A percentile compares a stretch with the other conserved stretches of the same genome.
Conservation (phyloP, 1,140 invertebrate species). For the Drosophila suzukii region DNA sequence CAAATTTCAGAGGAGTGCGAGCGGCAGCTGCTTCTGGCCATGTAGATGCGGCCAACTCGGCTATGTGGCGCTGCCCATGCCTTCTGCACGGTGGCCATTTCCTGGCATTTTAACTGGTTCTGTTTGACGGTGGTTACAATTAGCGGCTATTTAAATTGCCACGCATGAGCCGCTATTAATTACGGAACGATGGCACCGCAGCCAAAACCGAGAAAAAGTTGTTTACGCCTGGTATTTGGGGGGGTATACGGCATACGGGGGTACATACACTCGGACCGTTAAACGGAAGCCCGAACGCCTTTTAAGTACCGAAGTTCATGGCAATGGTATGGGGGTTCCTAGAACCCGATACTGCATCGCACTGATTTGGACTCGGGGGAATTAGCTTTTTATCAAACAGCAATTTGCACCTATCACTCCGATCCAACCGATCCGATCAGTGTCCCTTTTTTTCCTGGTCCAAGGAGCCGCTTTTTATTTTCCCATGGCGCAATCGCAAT, state of each 20-base stretch:
- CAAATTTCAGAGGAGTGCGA: constrained; percentile 60
- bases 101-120: constrained; percentile 63
- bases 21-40: constrained; percentile 35
- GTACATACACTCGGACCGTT: constrained; percentile 39
- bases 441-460: constrained; percentile 19
- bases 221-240: constrained; percentile 48
- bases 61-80: constrained; percentile 24
- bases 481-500: constrained; percentile 62
- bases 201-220: constrained; percentile 63
- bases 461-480: constrained; percentile 28
- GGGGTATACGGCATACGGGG: not conserved
- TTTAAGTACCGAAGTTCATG: constrained; percentile 47
- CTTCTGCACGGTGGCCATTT: constrained; percentile 56
- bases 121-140: constrained; percentile 71
- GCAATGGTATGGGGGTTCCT: not conserved
- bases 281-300: constrained; percentile 61
- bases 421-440: constrained; percentile 31
- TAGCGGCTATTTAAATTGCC: constrained; percentile 77
- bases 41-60: constrained; percentile 15
- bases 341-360: constrained; percentile 3
- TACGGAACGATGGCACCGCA: constrained; percentile 68
- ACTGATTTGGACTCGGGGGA: constrained; percentile 32
- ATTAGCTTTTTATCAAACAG: constrained; percentile 37
- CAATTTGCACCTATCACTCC: constrained; percentile 47
- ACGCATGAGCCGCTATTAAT: constrained; percentile 77